phyloP scores from a whole-genome alignment of 2,113 vertebrate genomes.

The Ceyx margarethae region DNA sequence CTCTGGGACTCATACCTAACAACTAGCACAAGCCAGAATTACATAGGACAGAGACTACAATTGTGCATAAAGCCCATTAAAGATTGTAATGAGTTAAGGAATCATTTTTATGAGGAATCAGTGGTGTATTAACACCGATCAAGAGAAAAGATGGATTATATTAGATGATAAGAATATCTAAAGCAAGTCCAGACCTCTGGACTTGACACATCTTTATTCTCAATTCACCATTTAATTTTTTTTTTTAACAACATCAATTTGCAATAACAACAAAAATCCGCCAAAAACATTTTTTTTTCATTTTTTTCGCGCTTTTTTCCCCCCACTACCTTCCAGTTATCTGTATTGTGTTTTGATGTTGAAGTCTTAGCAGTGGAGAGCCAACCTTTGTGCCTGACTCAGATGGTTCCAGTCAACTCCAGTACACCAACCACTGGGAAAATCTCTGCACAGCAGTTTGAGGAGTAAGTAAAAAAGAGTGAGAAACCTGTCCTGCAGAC shows the following conservation, averaged over 20 bases:
- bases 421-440: fast-evolving
- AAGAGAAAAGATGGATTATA: neutral
- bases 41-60: neutral
- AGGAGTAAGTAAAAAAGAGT: neutral
- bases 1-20: neutral
- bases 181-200: neutral
- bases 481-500: neutral
- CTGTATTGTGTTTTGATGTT: neutral
- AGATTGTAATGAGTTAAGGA: neutral
- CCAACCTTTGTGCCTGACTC: neutral
- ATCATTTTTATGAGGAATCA: neutral
- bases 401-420: neutral
- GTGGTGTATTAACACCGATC: neutral
- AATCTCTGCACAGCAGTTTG: neutral
- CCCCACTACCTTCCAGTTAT: neutral
- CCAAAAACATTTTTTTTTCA: fast-evolving
- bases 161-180: neutral
- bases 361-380: neutral
- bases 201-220: neutral
- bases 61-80: neutral
- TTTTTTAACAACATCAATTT: neutral
- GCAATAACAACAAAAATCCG: neutral
- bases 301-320: neutral
- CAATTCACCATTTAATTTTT: neutral
- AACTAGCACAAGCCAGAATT: neutral